A percentile compares a stretch with the other conserved stretches of the same genome.
phyloP scores from a whole-genome alignment of 2,888 invertebrate species.

The Oligia fasciuncula region DNA sequence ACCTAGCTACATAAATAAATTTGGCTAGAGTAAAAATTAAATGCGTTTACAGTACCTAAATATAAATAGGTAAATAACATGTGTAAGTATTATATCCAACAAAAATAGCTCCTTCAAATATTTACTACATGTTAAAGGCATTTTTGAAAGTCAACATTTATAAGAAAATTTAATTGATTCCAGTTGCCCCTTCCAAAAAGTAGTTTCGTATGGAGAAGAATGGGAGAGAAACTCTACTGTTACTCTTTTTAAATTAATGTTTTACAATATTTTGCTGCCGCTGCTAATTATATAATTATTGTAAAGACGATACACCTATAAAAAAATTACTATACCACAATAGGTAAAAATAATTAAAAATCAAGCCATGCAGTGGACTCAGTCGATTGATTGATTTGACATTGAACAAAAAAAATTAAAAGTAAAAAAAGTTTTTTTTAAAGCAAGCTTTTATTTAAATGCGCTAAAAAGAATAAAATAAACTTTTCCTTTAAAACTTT shows the following conservation, averaged over 20 bases:
- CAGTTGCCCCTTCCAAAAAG: background rate
- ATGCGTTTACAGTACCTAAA: no score
- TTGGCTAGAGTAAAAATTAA: no score
- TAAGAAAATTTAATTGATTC: background rate
- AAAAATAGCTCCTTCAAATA: background rate
- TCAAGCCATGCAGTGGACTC: background rate
- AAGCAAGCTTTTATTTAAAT: no score
- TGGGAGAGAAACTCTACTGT: background rate
- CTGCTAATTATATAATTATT: no score
- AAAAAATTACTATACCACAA: background rate
- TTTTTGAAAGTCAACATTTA: background rate
- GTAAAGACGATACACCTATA: no score
- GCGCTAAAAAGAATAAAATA: no score
- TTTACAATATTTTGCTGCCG: background rate
- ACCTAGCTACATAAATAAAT: no score
- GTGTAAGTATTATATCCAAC: no score
- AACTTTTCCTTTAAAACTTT: no score
- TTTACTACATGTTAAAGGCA: background rate
- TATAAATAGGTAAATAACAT: no score
- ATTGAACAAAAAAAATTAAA: constrained; percentile 6
- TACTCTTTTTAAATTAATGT: background rate
- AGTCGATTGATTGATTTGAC: constrained; percentile 1
- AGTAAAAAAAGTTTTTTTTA: no score
- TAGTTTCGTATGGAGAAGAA: background rate
- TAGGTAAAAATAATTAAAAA: background rate